Percentiles rank a stretch among this genome's conserved stretches.
Conservation (phyloP, 2,888 invertebrate species). For the Adineta ricciae region DNA sequence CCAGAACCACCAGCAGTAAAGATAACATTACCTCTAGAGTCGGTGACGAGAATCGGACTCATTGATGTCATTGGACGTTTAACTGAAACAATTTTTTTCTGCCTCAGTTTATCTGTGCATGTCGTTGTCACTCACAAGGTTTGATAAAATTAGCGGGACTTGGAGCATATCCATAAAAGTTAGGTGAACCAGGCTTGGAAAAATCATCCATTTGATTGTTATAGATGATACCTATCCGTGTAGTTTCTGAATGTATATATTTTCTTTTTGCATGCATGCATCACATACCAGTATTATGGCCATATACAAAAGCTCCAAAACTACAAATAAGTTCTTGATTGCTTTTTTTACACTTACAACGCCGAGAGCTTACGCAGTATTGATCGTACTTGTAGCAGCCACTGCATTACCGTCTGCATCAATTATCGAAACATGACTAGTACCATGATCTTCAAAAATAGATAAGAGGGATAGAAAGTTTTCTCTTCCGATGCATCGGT, state of each 20-base stretch:
- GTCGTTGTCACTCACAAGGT: slow-evolving; percentile 52
- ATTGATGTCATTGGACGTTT: slow-evolving; percentile 81
- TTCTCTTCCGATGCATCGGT: background rate
- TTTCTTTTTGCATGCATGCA: too few relatives aligned
- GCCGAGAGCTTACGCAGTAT: slow-evolving; percentile 40
- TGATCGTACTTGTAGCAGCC: slow-evolving; percentile 45
- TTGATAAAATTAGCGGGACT: slow-evolving; percentile 71
- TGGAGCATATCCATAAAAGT: slow-evolving; percentile 54
- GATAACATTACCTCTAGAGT: slow-evolving; percentile 55
- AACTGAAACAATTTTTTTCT: slow-evolving; percentile 44
- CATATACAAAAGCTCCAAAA: slow-evolving; percentile 63
- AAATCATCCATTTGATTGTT: slow-evolving; percentile 88
- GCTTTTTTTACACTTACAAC: too few relatives aligned
- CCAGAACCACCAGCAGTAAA: slow-evolving; percentile 75
- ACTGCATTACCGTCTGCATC: slow-evolving; percentile 46
- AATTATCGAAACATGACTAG: slow-evolving; percentile 43
- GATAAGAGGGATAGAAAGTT: too few relatives aligned
- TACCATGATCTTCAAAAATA: slow-evolving; percentile 38
- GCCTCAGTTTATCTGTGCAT: background rate
- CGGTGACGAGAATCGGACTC: slow-evolving; percentile 67
- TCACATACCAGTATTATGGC: slow-evolving; percentile 53
- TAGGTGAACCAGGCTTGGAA: slow-evolving; percentile 37
- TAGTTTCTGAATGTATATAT: too few relatives aligned
- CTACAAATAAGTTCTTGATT: slow-evolving; percentile 53
- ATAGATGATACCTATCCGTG: slow-evolving; percentile 65